These are phyloP conservation scores for Lepidonotus clava DNA, from an alignment of 2,888 invertebrate genomes.

Conservation along the genomic window DNA sequence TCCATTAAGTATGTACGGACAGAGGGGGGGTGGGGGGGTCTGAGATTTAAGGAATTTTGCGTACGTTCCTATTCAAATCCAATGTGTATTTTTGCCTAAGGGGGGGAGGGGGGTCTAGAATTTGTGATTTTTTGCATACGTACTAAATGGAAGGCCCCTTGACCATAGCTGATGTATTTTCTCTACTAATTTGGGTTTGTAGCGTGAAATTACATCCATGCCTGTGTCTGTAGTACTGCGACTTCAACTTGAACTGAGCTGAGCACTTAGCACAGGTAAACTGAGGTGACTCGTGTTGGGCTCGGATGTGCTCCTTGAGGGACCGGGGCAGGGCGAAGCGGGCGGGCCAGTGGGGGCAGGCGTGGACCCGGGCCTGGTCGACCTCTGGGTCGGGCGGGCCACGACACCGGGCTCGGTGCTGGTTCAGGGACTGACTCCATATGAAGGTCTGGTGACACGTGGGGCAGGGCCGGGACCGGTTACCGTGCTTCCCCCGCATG, in stretches of 20 bases:
- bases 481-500: background rate
- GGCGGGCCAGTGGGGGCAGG: background rate
- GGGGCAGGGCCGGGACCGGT: background rate
- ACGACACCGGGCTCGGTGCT: background rate
- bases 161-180: too few relatives aligned
- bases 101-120: too few relatives aligned
- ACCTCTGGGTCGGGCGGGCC: background rate
- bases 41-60: too few relatives aligned
- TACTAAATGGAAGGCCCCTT: too few relatives aligned
- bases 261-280: background rate
- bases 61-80: too few relatives aligned
- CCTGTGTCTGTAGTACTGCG: background rate
- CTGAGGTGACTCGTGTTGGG: background rate
- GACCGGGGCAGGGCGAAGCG: background rate
- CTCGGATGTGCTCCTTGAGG: background rate
- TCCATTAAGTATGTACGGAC: too few relatives aligned
- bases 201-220: background rate
- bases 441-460: background rate
- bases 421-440: constrained; percentile 11
- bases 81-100: too few relatives aligned
- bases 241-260: constrained; percentile 2
- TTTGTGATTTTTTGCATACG: too few relatives aligned
- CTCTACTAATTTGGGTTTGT: too few relatives aligned
- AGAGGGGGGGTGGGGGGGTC: too few relatives aligned
- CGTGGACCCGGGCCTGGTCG: background rate